phyloP scores from a whole-genome alignment of 2,113 vertebrate genomes.

The Bolborhynchus lineola region DNA sequence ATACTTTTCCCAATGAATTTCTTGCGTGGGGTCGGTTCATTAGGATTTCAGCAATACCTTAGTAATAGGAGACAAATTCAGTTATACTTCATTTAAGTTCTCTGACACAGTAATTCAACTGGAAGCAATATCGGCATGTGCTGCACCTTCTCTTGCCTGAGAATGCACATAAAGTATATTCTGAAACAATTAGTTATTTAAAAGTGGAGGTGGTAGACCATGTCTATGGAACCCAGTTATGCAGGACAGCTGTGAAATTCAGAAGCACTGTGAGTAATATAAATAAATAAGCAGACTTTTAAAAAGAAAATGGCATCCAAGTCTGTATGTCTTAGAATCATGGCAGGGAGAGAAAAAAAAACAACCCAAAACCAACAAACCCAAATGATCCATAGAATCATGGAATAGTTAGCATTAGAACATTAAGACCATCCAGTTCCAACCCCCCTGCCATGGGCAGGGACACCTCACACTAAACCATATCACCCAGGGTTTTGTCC shows the following conservation, averaged over 20 bases:
- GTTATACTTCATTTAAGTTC: constrained; percentile 43
- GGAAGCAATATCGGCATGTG: constrained; percentile 7
- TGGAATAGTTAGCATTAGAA: no score
- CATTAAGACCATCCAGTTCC: no score
- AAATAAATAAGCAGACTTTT: background rate
- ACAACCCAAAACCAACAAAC: background rate
- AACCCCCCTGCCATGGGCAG: no score
- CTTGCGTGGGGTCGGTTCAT: constrained; percentile 85
- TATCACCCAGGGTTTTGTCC: no score
- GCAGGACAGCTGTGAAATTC: background rate
- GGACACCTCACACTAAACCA: no score
- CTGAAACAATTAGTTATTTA: background rate
- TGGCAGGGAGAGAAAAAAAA: background rate
- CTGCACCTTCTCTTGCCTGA: constrained; percentile 1
- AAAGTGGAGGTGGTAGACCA: background rate
- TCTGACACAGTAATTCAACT: constrained; percentile 31
- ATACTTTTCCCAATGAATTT: constrained; percentile 89
- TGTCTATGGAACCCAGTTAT: background rate
- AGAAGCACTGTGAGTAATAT: background rate
- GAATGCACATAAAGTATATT: background rate
- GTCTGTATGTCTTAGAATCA: background rate
- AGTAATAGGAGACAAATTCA: constrained; percentile 54
- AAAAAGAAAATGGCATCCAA: background rate
- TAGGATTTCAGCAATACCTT: constrained; percentile 85
- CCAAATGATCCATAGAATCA: background rate